Percentiles rank a stretch among this genome's conserved stretches.
Conservation (phyloP, 2,888 invertebrate genomes). For the Steinernema hermaphroditum region DNA sequence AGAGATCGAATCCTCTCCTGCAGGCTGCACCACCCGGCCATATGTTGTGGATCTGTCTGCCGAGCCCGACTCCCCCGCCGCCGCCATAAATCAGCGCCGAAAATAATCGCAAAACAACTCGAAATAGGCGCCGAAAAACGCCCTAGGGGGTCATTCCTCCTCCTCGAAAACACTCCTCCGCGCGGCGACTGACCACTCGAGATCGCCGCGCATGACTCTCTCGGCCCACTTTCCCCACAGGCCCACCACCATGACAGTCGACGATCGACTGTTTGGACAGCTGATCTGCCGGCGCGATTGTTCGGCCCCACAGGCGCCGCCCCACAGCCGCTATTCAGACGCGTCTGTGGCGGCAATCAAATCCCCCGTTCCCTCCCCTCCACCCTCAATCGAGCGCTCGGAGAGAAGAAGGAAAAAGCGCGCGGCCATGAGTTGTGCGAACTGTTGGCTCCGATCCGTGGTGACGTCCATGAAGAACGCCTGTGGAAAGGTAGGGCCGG, state of each 20-base stretch:
- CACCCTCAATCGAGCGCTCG: conserved; percentile 9
- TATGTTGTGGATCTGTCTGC: too few species aligned
- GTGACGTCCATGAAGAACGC: conserved; percentile 28
- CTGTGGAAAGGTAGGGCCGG: conserved; percentile 12
- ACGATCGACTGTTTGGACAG: conserved; percentile 27
- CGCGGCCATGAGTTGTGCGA: conserved; percentile 9
- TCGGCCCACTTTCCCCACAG: conserved; percentile 25
- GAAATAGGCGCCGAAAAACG: background rate
- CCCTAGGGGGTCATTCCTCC: background rate
- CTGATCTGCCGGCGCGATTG: conserved; percentile 3
- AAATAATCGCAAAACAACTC: background rate
- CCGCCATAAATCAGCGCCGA: too few species aligned
- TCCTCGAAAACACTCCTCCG: conserved; percentile 10
- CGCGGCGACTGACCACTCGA: conserved; percentile 23
- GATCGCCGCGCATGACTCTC: conserved; percentile 12
- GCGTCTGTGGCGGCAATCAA: background rate
- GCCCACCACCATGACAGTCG: background rate
- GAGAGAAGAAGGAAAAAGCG: background rate
- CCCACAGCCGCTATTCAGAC: background rate
- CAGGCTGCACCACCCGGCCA: too few species aligned
- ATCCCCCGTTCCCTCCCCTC: background rate
- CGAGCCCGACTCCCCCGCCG: too few species aligned
- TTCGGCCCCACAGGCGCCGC: background rate
- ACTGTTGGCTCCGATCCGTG: conserved; percentile 25
- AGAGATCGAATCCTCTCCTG: too few species aligned